These are phyloP conservation scores for Pristionchus fissidentatus DNA, from an alignment of 2,888 invertebrate genomes.

Conservation along the genomic window DNA sequence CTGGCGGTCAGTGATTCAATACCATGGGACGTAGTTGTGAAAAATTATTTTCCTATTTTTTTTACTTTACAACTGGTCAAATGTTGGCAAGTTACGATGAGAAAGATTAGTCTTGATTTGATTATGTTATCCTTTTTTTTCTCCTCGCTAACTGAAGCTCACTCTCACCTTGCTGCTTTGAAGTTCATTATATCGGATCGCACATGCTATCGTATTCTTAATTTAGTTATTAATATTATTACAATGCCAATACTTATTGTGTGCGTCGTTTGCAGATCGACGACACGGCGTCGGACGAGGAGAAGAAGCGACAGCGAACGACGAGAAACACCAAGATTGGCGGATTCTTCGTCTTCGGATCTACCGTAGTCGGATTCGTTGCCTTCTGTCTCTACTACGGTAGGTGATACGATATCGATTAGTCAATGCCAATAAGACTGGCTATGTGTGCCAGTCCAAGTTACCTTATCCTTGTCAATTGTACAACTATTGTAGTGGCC, in stretches of 20 bases:
- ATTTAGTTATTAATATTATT: no score
- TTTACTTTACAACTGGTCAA: background rate
- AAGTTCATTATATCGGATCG: no score
- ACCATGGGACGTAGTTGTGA: background rate
- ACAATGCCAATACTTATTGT: background rate
- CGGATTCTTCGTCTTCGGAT: slow-evolving; percentile 57
- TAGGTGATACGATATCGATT: no score
- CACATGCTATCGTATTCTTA: no score
- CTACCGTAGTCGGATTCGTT: slow-evolving; percentile 60
- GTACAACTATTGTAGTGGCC: no score
- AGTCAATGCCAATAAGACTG: no score
- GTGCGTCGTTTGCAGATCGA: slow-evolving; percentile 22
- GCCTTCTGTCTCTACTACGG: slow-evolving; percentile 70
- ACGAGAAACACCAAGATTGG: slow-evolving; percentile 67
- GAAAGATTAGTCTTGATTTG: background rate
- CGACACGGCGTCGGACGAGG: slow-evolving; percentile 58
- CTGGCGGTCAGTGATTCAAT: slow-evolving; percentile 20
- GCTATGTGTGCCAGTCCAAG: no score
- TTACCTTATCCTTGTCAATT: no score
- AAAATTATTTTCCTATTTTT: background rate
- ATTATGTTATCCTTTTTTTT: background rate
- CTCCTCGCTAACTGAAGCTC: background rate
- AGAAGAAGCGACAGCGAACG: slow-evolving; percentile 63
- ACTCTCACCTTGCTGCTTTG: background rate
- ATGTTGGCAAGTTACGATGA: background rate